Percentiles rank a stretch among this genome's conserved stretches.
These are phyloP conservation scores for Rhamnusium bicolor DNA, from an alignment of 2,888 invertebrate species.

Conservation along the genomic window DNA sequence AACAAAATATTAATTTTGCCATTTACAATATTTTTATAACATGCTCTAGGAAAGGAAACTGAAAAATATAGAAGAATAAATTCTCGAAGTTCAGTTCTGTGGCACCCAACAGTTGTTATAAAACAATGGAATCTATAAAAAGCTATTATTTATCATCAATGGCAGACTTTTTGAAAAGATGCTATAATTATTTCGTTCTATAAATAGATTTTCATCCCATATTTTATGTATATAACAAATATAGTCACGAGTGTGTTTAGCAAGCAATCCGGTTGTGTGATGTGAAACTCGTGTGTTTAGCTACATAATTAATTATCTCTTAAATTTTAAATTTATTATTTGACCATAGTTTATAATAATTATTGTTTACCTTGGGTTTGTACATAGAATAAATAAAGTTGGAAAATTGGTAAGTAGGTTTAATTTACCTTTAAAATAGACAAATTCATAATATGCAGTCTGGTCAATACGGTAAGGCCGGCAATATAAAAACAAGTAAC, in stretches of 20 bases:
- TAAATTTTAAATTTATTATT: not conserved
- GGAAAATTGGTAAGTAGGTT: not conserved
- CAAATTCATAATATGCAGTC: not conserved
- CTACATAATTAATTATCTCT: not conserved
- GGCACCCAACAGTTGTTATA: too few relatives aligned
- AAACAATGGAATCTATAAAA: too few relatives aligned
- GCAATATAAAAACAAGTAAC: not conserved
- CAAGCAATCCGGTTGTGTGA: not conserved
- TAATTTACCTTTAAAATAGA: not conserved
- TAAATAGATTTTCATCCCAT: too few relatives aligned
- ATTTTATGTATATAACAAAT: too few relatives aligned
- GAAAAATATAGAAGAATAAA: too few relatives aligned
- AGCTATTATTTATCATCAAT: too few relatives aligned
- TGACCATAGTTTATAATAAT: not conserved
- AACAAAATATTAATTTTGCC: too few relatives aligned
- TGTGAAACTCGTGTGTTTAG: not conserved
- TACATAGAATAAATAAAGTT: not conserved
- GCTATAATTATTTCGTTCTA: too few relatives aligned
- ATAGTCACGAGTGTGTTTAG: not conserved
- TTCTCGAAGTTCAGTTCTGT: too few relatives aligned
- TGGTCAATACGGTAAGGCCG: not conserved
- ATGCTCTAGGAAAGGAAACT: too few relatives aligned
- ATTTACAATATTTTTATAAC: too few relatives aligned
- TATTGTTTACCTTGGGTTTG: not conserved
- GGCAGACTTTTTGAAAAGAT: too few relatives aligned